Evolutionary conservation across 2,797 vertebrate genomes (phyloP), one percentile per base, ranked within the genome.

Genomic region (Limosa lapponica): DNA sequence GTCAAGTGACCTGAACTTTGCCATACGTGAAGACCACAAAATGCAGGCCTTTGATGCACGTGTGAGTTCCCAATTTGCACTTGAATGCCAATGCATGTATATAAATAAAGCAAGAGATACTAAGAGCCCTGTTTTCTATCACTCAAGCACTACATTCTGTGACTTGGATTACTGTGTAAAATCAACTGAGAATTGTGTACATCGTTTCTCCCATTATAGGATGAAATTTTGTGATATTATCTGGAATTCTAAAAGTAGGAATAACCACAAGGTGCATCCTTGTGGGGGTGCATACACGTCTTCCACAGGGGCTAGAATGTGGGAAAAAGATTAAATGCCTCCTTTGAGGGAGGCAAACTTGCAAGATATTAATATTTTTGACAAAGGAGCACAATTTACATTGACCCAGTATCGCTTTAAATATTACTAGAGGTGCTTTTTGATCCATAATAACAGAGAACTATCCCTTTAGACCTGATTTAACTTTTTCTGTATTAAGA

Each of bases 1-100:
- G 30, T 39, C 36, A 73, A 1, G 16, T 34, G 22, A 54, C 36
- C 39, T 32, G 46, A 30, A 32, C 49, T 77, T 39, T 78, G 17
- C 6, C 5, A 8, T 25, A 3, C 4, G 1, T 11, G 46, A 55
- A 44, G 27, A 55, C 37, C 24, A 5, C 4, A 1, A 27, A 48
- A 16, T 9, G 8, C 24, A 80, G 46, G 18, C 9, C 23, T 46
- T 62, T 19, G 37, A 3, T 32, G 28, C 61, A 22, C 22, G 85
- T 19, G 23, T 1, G 59, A 55, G 65, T 32, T 83, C 30, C n/a
- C 49, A 44, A 3, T 54, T 87, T 80, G 62, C 39, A 39, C 8
- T 44, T 66, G 71, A 66, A 73, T 3, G 2, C 44, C 30, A 16
- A 1, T 39, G 34, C 54, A 16, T 49, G 10, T 57, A 5, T 48